Percentiles rank a stretch among this genome's conserved stretches.
Evolutionary conservation across 2,113 vertebrate genomes (phyloP).

Genomic region (Grus americana): DNA sequence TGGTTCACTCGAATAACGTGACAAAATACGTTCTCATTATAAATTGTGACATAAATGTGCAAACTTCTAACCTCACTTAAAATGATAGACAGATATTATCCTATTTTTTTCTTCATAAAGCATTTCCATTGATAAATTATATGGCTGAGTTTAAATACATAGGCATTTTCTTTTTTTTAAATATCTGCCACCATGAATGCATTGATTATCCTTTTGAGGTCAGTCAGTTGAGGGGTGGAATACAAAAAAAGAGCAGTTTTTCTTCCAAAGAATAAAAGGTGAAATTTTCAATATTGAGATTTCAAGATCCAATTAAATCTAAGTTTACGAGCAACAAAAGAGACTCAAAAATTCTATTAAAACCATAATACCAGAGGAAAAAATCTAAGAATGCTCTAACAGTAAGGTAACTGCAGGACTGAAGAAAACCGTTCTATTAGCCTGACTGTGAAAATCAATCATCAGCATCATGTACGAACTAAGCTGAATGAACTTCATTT

Average conservation of each 20-base stretch:
- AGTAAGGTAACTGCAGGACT: slow-evolving; percentile 42
- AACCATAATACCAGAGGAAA: background rate
- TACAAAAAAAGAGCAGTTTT: background rate
- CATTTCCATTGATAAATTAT: background rate
- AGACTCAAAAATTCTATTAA: slow-evolving; percentile 59
- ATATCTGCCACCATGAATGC: background rate
- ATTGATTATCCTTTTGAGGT: background rate
- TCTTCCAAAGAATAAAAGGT: slow-evolving; percentile 12
- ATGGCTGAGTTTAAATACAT: background rate
- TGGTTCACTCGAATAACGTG: slow-evolving; percentile 14
- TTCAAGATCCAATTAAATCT: slow-evolving; percentile 57
- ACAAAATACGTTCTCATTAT: background rate
- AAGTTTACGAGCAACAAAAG: slow-evolving; percentile 60
- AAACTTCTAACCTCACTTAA: slow-evolving; percentile 12
- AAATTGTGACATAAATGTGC: slow-evolving; percentile 14
- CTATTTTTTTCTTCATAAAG: slow-evolving; percentile 13
- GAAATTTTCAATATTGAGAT: slow-evolving; percentile 24
- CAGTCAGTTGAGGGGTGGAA: background rate
- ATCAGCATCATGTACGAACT: background rate
- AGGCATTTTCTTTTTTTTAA: background rate
- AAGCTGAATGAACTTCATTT: slow-evolving; percentile 48
- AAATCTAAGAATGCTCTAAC: background rate
- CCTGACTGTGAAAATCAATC: slow-evolving; percentile 57
- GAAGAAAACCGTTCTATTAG: slow-evolving; percentile 52
- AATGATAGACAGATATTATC: background rate